A percentile compares a stretch with the other conserved stretches of the same genome.
These are phyloP conservation scores for Penelope pileata DNA, from an alignment of 2,113 vertebrate genomes.

Conservation along the genomic window DNA sequence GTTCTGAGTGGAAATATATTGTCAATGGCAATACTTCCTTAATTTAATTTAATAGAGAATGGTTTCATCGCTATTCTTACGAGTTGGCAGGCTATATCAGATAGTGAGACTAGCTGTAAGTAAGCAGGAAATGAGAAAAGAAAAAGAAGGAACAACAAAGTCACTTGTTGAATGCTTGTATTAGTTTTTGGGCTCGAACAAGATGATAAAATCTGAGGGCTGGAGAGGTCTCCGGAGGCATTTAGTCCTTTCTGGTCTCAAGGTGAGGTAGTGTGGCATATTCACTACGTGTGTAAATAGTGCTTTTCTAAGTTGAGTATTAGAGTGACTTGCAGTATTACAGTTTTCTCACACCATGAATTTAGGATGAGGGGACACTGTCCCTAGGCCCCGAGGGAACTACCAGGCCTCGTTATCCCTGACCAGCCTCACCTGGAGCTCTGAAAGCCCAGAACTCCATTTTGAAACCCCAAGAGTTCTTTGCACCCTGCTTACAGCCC, in stretches of 20 bases:
- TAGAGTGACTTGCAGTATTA: not conserved
- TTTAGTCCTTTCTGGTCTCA: not conserved
- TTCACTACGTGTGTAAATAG: not conserved
- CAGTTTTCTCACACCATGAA: not conserved
- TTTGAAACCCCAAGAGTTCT: not conserved
- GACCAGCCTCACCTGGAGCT: not conserved
- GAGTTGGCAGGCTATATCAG: not conserved
- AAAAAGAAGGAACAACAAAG: not conserved
- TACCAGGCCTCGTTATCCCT: no score
- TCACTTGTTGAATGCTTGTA: not conserved
- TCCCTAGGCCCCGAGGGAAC: rapidly evolving
- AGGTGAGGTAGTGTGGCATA: not conserved
- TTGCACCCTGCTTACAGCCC: not conserved
- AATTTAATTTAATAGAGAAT: not conserved
- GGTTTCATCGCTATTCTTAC: not conserved
- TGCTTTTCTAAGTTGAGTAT: not conserved
- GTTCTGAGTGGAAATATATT: not conserved
- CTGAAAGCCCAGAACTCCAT: not conserved
- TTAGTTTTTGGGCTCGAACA: not conserved
- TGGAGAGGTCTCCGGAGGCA: not conserved
- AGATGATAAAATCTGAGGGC: not conserved
- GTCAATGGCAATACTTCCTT: not conserved
- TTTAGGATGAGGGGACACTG: not conserved
- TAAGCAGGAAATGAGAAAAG: not conserved
- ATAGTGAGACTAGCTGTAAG: not conserved